phyloP scores from a whole-genome alignment of 2,797 vertebrate species.

The Pseudochromis fuscus region DNA sequence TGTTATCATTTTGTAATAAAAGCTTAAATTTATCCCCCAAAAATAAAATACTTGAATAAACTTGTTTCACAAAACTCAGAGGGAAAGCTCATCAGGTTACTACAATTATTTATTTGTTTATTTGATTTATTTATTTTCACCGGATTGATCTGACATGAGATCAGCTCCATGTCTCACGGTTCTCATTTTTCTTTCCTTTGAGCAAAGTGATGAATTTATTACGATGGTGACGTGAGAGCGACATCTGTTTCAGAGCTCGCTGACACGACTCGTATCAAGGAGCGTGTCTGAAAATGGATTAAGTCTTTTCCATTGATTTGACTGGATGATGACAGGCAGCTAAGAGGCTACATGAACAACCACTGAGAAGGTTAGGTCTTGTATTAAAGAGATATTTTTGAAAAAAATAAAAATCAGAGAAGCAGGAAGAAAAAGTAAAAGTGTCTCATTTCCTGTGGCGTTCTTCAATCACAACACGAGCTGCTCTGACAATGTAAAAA shows the following conservation, averaged over 20 bases:
- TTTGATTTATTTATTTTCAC: no score
- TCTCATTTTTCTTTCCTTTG: background rate
- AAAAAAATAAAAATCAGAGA: slow-evolving; percentile 13
- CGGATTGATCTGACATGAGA: no score
- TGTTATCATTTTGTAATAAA: background rate
- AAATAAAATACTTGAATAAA: no score
- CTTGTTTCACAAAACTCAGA: background rate
- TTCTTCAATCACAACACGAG: slow-evolving; percentile 34
- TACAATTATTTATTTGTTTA: background rate
- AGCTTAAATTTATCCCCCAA: background rate
- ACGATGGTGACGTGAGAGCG: no score
- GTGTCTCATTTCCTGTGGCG: slow-evolving; percentile 12
- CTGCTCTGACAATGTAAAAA: slow-evolving; percentile 36
- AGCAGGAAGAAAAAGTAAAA: slow-evolving; percentile 21
- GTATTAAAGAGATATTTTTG: slow-evolving; percentile 24
- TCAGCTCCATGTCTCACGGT: background rate
- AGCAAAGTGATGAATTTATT: background rate
- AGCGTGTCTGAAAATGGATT: background rate
- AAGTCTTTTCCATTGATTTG: background rate
- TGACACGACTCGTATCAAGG: background rate
- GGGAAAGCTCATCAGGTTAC: background rate
- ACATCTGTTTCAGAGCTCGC: background rate
- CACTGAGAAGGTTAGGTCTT: background rate
- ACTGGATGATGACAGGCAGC: background rate
- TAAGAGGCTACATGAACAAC: background rate